Evolutionary conservation across 2,113 vertebrate genomes (phyloP), one percentile per base, ranked within the genome.

Genomic region (Brevimyrus niger): DNA sequence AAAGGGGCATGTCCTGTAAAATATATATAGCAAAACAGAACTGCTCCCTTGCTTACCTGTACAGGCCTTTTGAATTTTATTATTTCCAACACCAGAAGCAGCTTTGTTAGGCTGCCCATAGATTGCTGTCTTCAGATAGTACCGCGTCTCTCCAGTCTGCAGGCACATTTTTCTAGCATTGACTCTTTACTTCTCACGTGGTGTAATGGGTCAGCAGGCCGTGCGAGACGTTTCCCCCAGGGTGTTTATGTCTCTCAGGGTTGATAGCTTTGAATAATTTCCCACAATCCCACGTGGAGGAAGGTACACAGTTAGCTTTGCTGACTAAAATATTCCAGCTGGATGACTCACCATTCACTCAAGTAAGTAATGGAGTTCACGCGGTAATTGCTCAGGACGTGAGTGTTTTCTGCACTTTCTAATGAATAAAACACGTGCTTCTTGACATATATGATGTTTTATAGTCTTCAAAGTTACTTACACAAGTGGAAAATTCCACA

Each of bases 391-490:
- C 47, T 9, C 27, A 86, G 48, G 27, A 31, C 31, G 19, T 58
- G 17, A 58, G 86, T 38, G 46, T 85, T 85, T 44, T 85, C 53
- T 58, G n/a, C 48, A 51, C 48, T 86, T 50, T 86, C 35, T 47
- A 84, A 11, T 47, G 85, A 86, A 86, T 51, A 86, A 48, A 42
- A 86, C 23, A 10, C 85, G 5, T 86, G 85, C n/a, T 86, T 86
- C 51, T 86, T 84, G 44, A 47, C 21, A 6, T 42, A 21, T 27
- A 46, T 8, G 35, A 44, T 84, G 82, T 84, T 84, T 84, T 19
- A 84, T 84, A 84, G 46, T 42, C 69, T 38, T 76, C 17, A 76
- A 17, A 15, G 35, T 80, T 80, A 17, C 15, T 80, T 38, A 80
- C 73, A 80, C 69, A 76, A 38, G 4, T 13, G 31, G 69, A 84